These are phyloP conservation scores for Timandra comae DNA, from an alignment of 2,888 invertebrate genomes.

Conservation along the genomic window DNA sequence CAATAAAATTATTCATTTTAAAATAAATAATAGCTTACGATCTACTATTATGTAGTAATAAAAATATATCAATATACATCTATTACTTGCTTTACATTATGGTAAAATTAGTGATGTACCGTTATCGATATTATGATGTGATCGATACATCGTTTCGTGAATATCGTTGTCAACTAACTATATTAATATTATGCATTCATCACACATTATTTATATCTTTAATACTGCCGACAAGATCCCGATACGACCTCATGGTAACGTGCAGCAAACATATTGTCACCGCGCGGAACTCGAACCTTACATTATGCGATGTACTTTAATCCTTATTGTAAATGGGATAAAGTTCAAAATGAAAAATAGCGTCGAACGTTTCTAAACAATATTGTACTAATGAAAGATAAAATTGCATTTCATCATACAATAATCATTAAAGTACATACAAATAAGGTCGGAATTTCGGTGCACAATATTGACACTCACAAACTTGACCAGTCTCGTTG, in stretches of 20 bases:
- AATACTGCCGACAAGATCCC: constrained; percentile 64
- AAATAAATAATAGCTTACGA: constrained; percentile 29
- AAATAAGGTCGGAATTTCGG: constrained; percentile 3
- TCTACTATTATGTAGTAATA: too few relatives aligned
- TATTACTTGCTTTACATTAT: constrained; percentile 45
- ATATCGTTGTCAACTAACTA: constrained; percentile 25
- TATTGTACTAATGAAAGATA: too few relatives aligned
- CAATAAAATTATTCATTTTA: constrained; percentile 13
- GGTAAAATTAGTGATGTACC: constrained; percentile 40
- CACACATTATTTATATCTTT: constrained; percentile 44
- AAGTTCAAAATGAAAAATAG: too few relatives aligned
- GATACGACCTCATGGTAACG: constrained; percentile 31
- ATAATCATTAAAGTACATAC: constrained; percentile 2
- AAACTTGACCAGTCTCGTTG: neutral
- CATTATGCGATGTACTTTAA: too few relatives aligned
- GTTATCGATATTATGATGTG: constrained; percentile 22
- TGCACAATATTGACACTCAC: constrained; percentile 2
- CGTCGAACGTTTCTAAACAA: too few relatives aligned
- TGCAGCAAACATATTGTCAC: too few relatives aligned
- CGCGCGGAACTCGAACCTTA: too few relatives aligned
- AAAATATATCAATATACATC: constrained; percentile 28
- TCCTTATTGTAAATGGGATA: too few relatives aligned
- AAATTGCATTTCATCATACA: too few relatives aligned
- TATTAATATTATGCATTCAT: constrained; percentile 51
- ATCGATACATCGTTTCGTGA: constrained; percentile 21